A percentile compares a stretch with the other conserved stretches of the same genome.
Conservation (phyloP, 2,888 invertebrate species). For the Ditula angustiorana region DNA sequence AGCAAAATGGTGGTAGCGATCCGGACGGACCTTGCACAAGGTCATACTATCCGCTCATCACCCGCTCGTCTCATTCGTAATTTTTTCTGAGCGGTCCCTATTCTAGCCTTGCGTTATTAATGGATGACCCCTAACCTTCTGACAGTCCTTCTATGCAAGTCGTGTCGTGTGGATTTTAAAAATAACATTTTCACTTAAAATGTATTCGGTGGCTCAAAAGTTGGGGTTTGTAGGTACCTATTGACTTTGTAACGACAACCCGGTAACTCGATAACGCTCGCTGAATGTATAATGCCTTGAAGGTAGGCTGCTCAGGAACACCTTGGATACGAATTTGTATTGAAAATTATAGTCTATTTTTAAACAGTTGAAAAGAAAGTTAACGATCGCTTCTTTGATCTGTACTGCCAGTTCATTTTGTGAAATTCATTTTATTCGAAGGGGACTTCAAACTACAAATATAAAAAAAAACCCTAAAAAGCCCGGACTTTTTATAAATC, state of each 20-base stretch:
- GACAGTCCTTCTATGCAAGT: background rate
- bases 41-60: too few relatives aligned
- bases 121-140: background rate
- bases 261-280: slow-evolving; percentile 12
- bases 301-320: background rate
- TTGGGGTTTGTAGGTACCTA: slow-evolving; percentile 32
- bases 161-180: background rate
- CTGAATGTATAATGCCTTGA: slow-evolving; percentile 23
- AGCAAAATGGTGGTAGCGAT: too few relatives aligned
- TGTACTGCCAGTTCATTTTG: too few relatives aligned
- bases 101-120: too few relatives aligned
- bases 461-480: too few relatives aligned
- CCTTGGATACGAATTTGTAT: background rate
- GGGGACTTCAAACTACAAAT: too few relatives aligned
- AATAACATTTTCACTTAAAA: slow-evolving; percentile 15
- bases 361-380: background rate
- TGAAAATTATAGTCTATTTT: background rate
- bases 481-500: too few relatives aligned
- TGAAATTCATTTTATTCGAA: too few relatives aligned
- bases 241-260: slow-evolving; percentile 33
- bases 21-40: too few relatives aligned
- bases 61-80: too few relatives aligned
- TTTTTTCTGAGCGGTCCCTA: too few relatives aligned
- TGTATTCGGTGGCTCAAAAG: slow-evolving; percentile 17
- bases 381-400: too few relatives aligned